These are phyloP conservation scores for Notolabrus celidotus DNA, from an alignment of 2,797 vertebrate genomes.

Conservation along the genomic window DNA sequence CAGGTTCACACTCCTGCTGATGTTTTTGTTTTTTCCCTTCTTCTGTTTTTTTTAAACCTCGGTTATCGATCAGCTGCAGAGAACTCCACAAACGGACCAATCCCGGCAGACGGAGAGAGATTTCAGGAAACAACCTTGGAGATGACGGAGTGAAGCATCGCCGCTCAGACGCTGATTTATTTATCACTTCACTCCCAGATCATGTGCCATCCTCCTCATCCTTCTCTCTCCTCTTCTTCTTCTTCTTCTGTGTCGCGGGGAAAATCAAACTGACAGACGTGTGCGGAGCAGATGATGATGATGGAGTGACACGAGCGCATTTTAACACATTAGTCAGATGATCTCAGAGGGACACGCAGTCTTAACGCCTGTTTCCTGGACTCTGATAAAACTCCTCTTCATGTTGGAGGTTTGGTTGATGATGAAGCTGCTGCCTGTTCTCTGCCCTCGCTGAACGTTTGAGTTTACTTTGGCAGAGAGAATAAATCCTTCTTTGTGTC, in stretches of 20 bases:
- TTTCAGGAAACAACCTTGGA: constrained; percentile 56
- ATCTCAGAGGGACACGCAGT: constrained; percentile 1
- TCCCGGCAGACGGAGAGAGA: constrained; percentile 61
- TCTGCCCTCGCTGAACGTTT: no score
- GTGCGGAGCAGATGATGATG: constrained; percentile 11
- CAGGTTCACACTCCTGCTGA: constrained; percentile 54
- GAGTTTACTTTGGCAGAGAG: no score
- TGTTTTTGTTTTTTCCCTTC: constrained; percentile 27
- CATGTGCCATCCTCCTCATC: neutral
- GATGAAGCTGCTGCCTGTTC: no score
- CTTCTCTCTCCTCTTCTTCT: neutral
- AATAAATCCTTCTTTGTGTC: no score
- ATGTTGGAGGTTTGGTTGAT: no score
- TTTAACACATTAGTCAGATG: neutral
- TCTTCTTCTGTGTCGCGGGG: constrained; percentile 17
- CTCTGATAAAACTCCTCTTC: no score
- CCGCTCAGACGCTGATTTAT: constrained; percentile 48
- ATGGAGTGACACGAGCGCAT: constrained; percentile 5
- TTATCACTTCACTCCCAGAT: constrained; percentile 43
- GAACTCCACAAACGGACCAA: constrained; percentile 56
- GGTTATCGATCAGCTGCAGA: constrained; percentile 68
- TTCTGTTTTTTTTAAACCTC: constrained; percentile 39
- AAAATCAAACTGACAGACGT: constrained; percentile 29
- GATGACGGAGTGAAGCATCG: constrained; percentile 33
- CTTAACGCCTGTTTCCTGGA: neutral